phyloP scores from a whole-genome alignment of 2,888 invertebrate species.

The Drosophila nr. fundita region DNA sequence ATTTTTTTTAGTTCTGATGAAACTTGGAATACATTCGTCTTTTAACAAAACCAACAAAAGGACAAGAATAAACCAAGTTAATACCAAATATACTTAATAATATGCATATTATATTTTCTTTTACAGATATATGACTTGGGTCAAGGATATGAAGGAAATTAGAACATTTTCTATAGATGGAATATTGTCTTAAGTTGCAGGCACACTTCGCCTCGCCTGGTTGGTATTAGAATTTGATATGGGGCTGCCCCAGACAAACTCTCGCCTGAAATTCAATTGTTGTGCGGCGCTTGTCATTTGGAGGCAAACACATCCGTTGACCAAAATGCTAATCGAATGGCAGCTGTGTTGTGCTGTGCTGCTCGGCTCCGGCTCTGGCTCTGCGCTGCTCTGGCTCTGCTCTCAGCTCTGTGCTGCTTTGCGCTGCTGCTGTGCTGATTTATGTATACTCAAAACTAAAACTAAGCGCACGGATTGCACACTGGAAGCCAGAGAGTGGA shows the following conservation, averaged over 20 bases:
- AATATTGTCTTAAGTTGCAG: background rate
- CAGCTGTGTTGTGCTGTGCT: slow-evolving; percentile 18
- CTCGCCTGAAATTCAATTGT: background rate
- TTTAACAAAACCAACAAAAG: no score
- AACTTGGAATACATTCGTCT: no score
- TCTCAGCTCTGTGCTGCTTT: background rate
- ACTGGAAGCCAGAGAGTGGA: slow-evolving; percentile 5
- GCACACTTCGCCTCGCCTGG: background rate
- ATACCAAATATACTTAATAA: background rate
- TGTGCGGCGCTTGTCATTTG: slow-evolving; percentile 10
- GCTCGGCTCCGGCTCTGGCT: background rate
- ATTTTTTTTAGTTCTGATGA: no score
- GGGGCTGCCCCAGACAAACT: background rate
- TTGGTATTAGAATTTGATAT: background rate
- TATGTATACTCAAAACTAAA: slow-evolving; percentile 58
- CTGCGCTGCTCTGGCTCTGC: slow-evolving; percentile 1
- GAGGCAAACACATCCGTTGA: slow-evolving; percentile 5
- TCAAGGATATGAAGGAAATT: background rate
- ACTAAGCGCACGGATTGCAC: slow-evolving; percentile 29
- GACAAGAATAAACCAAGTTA: no score
- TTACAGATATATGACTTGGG: background rate
- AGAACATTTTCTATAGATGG: background rate
- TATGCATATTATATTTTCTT: no score
- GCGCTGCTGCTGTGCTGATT: slow-evolving; percentile 32
- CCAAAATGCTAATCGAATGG: slow-evolving; percentile 50